Evolutionary conservation across 1,140 invertebrate species (phyloP), one percentile per base, ranked within the genome.

Genomic region (Euura saliciscinereae): DNA sequence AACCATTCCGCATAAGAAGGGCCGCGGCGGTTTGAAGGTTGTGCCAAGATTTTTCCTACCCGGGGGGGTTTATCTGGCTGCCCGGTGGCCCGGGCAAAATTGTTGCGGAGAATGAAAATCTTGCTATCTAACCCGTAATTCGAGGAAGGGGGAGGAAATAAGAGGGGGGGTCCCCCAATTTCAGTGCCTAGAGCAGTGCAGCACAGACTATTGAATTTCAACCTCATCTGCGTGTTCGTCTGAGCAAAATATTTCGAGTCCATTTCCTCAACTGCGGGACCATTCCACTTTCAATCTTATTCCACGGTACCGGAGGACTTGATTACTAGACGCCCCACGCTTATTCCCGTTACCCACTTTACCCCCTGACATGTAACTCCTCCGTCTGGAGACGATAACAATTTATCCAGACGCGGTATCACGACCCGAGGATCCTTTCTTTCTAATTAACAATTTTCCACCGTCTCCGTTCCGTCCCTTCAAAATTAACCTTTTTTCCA

Each of bases 131-230:
- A n/a, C 46, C 46, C 46, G 46, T n/a, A n/a, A n/a, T 51, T 51
- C 7, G 28, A 28, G 28, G 28, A 28, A 28, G 28, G 28, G 28
- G 28, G 28, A 28, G 28, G 28, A 28, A 28, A 28, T 28, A 28
- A 28, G 28, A 28, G 28, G 7, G 7, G 7, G 46, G 46, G 7
- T 51, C 11, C 11, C 46, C 7, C 46, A 51, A 51, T 51, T 7
- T 51, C 46, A 51, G 7, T 51, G 46, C 46, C 46, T 7, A n/a
- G 46, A 51, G 46, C 46, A 51, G n/a, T 51, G 46, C 46, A 51
- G 46, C 46, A 7, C 76, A 80, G 82, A 82, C 83, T 85, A 86
- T 86, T 85, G 80, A 79, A 86, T 86, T 86, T 83, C 80, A 84
- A 84, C 78, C 80, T 85, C 79, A 84, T 85, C 77, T 82, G 78